Evolutionary conservation across 2,797 vertebrate species (phyloP).

Genomic region (Champsocephalus esox): DNA sequence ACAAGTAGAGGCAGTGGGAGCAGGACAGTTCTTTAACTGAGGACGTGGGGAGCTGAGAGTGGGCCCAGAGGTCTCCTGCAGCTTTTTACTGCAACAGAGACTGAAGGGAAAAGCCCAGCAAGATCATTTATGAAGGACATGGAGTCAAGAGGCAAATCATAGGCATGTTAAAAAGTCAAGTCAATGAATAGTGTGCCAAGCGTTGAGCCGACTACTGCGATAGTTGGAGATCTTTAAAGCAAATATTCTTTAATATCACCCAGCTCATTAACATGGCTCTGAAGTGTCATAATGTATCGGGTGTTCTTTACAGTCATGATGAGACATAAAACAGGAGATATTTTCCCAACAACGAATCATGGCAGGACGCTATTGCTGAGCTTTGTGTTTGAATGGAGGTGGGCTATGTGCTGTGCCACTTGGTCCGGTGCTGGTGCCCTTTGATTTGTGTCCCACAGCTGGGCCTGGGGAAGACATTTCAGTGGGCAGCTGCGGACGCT

Average conservation of each 20-base stretch:
- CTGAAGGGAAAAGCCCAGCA: constrained; percentile 30
- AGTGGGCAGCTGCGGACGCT: constrained; percentile 85
- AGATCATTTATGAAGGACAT: constrained; percentile 59
- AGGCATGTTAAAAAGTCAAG: constrained; percentile 43
- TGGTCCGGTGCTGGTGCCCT: constrained; percentile 55
- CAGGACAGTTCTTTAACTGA: constrained; percentile 49
- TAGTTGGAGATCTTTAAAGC: constrained; percentile 12
- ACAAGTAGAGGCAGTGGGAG: constrained; percentile 57
- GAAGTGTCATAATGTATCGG: neutral
- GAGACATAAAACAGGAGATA: constrained; percentile 10
- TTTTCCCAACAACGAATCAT: constrained; percentile 54
- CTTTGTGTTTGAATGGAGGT: constrained; percentile 58
- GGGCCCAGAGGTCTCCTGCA: constrained; percentile 43
- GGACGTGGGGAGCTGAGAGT: constrained; percentile 43
- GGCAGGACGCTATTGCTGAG: constrained; percentile 34
- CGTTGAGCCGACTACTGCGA: constrained; percentile 10
- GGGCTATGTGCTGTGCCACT: constrained; percentile 51
- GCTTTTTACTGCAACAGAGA: constrained; percentile 46
- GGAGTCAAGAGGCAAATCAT: constrained; percentile 53
- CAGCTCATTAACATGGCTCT: neutral
- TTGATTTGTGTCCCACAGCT: constrained; percentile 86
- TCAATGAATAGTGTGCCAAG: constrained; percentile 34
- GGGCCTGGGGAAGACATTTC: constrained; percentile 77
- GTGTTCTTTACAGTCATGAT: constrained; percentile 6
- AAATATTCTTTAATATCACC: neutral